Evolutionary conservation across 2,113 vertebrate species (phyloP).

Genomic region (Corythaeola cristata): DNA sequence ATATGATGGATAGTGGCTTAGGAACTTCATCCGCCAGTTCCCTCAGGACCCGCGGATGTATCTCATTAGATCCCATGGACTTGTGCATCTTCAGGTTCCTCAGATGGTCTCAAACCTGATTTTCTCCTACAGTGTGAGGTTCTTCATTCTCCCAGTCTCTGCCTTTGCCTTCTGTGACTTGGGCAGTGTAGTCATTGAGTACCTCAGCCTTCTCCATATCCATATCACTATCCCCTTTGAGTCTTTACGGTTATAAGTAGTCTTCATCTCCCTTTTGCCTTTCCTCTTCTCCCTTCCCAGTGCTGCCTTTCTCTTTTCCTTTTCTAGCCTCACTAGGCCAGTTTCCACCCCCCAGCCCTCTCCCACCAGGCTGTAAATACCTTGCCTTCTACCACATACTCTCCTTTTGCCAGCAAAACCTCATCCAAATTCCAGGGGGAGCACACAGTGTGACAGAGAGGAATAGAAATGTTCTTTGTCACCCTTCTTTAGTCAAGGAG

Average conservation of each 20-base stretch:
- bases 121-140: no score
- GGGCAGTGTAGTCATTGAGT: no score
- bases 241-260: neutral
- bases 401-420: neutral
- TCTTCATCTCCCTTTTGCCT: neutral
- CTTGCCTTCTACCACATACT: neutral
- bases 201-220: no score
- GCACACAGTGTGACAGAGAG: neutral
- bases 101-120: no score
- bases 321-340: neutral
- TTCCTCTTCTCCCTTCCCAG: neutral
- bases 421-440: neutral
- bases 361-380: neutral
- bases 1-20: no score
- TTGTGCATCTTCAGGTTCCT: no score
- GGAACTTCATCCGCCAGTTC: no score
- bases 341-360: neutral
- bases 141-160: no score
- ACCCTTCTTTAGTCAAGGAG: neutral
- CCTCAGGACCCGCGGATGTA: no score
- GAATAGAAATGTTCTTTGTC: neutral
- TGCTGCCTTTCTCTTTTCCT: neutral
- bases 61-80: no score
- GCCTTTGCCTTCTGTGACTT: no score
- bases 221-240: neutral